Base-by-base conservation (phyloP, 1,140 invertebrate species). In the Drosophila bifasciata region DNA sequence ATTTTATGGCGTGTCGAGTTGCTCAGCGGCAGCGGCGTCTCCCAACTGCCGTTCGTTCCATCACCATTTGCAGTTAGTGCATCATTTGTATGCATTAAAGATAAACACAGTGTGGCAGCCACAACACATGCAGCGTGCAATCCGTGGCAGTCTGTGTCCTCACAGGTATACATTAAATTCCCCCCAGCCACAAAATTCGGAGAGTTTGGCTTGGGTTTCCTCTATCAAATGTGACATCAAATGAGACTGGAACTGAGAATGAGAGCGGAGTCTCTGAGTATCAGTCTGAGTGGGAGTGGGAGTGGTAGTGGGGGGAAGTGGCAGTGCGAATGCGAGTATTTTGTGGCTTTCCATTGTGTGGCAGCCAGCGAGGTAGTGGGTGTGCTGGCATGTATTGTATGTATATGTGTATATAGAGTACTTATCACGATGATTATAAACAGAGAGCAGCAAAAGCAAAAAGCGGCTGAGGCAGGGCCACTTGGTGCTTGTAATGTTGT, bases 71-170 rank as follows among this genome's bases (percentile, higher is more conserved):
- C 77, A 86, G 64, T 80, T 78, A 70, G 59, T 81, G 83, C 77
- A 86, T 71, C 85, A 88, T 86, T 88, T 81, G 81, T 81, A 71
- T 75, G 77, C 80, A 76, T 84, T 85, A 84, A 85, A 78, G 61
- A 64, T 78, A 83, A 71, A 75, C 68, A 56, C 49, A 28, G 32
- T n/a, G n/a, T n/a, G 51, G 45, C 15, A 43, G 19, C 73, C 68
- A 15, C 51, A 39, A 32, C 48, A 57, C 44, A 44, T 36, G 32
- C 32, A 36, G 32, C 32, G 32, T 36, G 32, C 32, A 36, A 3
- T 3, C 32, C 3, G 32, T 25, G 19, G 39, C 25, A 25, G 5
- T n/a, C n/a, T n/a, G 46, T 17, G 52, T 28, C 19, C 43, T 9
- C 11, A 17, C 44, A 64, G 66, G 45, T 62, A 44, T 49, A 55